Percentiles rank a stretch among this genome's conserved stretches.
Evolutionary conservation across 2,113 vertebrate genomes (phyloP).

Genomic region (Aythya baeri): DNA sequence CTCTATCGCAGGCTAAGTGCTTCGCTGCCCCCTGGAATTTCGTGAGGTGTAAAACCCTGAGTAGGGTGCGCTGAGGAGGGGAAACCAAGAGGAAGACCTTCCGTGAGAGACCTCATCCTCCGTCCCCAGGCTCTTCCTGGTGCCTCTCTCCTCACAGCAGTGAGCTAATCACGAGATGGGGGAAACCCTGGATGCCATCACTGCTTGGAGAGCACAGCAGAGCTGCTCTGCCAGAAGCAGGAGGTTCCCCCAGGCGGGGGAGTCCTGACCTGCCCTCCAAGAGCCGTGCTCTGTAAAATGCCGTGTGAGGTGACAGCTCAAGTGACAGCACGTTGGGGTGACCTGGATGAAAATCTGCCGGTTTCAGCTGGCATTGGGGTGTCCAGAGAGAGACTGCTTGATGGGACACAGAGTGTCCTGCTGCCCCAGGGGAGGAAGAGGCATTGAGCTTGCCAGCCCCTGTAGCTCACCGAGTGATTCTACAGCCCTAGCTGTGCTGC

Average conservation of each 20-base stretch:
- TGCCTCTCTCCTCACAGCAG: neutral
- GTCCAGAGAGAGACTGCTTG: neutral
- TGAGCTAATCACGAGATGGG: neutral
- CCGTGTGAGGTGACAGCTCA: neutral
- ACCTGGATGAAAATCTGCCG: neutral
- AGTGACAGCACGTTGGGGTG: neutral
- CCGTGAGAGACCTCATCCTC: neutral
- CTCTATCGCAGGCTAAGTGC: neutral
- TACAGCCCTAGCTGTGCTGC: neutral
- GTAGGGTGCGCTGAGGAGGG: neutral
- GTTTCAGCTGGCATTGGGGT: neutral
- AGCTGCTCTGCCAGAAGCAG: slow-evolving; percentile 1
- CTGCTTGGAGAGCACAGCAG: neutral
- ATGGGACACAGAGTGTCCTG: neutral
- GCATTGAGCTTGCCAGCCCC: neutral
- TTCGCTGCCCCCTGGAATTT: neutral
- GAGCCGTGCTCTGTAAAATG: fast-evolving
- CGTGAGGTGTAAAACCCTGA: neutral
- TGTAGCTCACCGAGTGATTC: neutral
- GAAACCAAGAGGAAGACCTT: neutral
- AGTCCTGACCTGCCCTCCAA: neutral
- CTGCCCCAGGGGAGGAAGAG: neutral
- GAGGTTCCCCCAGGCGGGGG: neutral
- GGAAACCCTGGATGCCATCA: neutral
- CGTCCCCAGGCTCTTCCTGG: neutral